Conservation (phyloP, 2,888 invertebrate species). For the Thecocarcelia acutangulata region DNA sequence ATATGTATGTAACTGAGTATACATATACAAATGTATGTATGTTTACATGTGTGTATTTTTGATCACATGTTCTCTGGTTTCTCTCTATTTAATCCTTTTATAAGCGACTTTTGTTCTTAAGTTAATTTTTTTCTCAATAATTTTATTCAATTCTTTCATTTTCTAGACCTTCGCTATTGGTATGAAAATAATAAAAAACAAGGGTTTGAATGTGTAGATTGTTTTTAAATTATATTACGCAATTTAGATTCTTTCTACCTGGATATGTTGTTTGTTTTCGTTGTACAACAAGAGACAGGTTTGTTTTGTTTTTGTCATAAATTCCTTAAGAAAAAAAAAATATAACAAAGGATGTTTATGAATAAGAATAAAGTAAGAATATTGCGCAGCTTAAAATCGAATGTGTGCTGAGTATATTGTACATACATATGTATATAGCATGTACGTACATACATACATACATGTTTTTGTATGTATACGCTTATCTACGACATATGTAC, state of each 20-base stretch:
- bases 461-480: neutral
- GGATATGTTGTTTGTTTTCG: conserved; percentile 45
- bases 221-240: conserved; percentile 46
- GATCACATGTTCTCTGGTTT: conserved; percentile 23
- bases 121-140: conserved; percentile 34
- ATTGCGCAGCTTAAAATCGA: conserved; percentile 53
- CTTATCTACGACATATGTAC: no score
- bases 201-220: conserved; percentile 24
- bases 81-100: conserved; percentile 56
- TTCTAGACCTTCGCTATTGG: conserved; percentile 64
- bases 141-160: conserved; percentile 57
- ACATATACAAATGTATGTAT: no score
- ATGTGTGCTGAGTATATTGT: conserved; percentile 40
- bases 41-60: neutral
- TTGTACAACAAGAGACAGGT: conserved; percentile 58
- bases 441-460: neutral
- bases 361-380: conserved; percentile 14
- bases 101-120: conserved; percentile 37
- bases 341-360: conserved; percentile 38
- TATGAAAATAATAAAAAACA: conserved; percentile 12
- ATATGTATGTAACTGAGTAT: no score
- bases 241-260: conserved; percentile 55
- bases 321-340: conserved; percentile 48
- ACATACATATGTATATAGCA: conserved; percentile 5
- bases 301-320: conserved; percentile 32